A percentile compares a stretch with the other conserved stretches of the same genome.
phyloP scores from a whole-genome alignment of 2,888 invertebrate species.

The Taenaris catops region DNA sequence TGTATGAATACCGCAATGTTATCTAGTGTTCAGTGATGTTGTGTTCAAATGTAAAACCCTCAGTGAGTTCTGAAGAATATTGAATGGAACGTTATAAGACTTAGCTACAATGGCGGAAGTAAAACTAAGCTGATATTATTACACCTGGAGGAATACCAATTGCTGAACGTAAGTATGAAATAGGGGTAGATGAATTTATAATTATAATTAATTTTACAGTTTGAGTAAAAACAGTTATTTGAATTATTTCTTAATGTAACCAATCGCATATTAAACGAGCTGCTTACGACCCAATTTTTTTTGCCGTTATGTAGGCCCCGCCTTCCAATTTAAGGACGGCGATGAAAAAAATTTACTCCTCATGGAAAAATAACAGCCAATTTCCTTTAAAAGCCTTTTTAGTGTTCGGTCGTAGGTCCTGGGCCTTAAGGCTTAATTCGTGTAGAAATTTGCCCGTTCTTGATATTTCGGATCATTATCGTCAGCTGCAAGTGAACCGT shows the following conservation, averaged over 20 bases:
- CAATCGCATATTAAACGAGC: slow-evolving; percentile 20
- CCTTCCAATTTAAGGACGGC: slow-evolving; percentile 27
- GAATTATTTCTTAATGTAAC: slow-evolving; percentile 12
- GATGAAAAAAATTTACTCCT: slow-evolving; percentile 24
- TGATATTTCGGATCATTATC: slow-evolving; percentile 26
- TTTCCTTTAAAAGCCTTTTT: slow-evolving; percentile 23
- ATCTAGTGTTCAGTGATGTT: too few relatives aligned
- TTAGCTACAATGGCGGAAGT: too few relatives aligned
- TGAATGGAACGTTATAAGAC: too few relatives aligned
- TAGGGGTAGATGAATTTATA: too few relatives aligned
- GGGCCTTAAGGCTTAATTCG: slow-evolving; percentile 25
- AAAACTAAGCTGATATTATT: too few relatives aligned
- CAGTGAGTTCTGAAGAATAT: too few relatives aligned
- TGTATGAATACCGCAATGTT: too few relatives aligned
- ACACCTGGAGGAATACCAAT: too few relatives aligned
- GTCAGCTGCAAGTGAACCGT: slow-evolving; percentile 23
- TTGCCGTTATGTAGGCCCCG: slow-evolving; percentile 25
- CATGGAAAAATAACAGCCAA: slow-evolving; percentile 24
- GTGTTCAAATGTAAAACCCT: too few relatives aligned
- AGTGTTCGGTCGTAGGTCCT: slow-evolving; percentile 23
- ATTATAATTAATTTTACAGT: too few relatives aligned
- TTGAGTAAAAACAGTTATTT: slow-evolving; percentile 4
- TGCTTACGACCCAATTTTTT: slow-evolving; percentile 27
- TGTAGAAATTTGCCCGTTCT: slow-evolving; percentile 20
- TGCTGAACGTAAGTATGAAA: too few relatives aligned